Evolutionary conservation across 2,888 invertebrate species (phyloP).

Genomic region (Ditylenchus weischeri): DNA sequence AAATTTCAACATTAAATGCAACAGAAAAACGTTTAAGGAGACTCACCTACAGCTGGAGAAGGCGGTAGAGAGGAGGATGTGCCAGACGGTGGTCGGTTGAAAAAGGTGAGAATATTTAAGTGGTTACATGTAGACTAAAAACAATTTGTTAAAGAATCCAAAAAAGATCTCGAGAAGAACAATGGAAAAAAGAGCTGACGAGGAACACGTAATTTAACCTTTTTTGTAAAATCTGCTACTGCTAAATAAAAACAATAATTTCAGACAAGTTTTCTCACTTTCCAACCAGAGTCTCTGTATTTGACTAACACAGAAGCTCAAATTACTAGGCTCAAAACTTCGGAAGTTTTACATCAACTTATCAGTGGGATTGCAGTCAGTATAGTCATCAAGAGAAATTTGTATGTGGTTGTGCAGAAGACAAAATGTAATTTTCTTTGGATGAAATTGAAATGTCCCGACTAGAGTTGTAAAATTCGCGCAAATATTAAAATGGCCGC

Average conservation of each 20-base stretch:
- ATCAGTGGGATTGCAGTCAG: slow-evolving; percentile 19
- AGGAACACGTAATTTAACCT: slow-evolving; percentile 16
- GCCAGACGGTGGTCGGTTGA: too few relatives aligned
- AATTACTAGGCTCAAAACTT: slow-evolving; percentile 11
- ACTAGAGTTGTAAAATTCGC: too few relatives aligned
- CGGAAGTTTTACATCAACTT: slow-evolving; percentile 14
- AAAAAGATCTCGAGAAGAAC: slow-evolving; percentile 24
- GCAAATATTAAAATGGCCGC: too few relatives aligned
- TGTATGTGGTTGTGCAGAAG: slow-evolving; percentile 30
- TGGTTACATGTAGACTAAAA: neutral
- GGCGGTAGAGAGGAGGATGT: too few relatives aligned
- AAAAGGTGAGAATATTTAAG: too few relatives aligned
- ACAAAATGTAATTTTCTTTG: slow-evolving; percentile 14
- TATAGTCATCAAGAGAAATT: slow-evolving; percentile 31
- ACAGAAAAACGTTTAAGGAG: too few relatives aligned
- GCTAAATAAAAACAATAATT: too few relatives aligned
- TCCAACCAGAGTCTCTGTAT: slow-evolving; percentile 17
- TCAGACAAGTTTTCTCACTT: neutral
- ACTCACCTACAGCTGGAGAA: too few relatives aligned
- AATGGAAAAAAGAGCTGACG: slow-evolving; percentile 25
- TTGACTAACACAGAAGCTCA: slow-evolving; percentile 24
- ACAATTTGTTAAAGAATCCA: neutral
- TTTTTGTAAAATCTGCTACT: neutral
- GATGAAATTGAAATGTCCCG: too few relatives aligned
- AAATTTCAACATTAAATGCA: too few relatives aligned